Percentiles rank a stretch among this genome's conserved stretches.
Conservation (phyloP, 2,797 vertebrate genomes). For the Tachyglossus aculeatus region DNA sequence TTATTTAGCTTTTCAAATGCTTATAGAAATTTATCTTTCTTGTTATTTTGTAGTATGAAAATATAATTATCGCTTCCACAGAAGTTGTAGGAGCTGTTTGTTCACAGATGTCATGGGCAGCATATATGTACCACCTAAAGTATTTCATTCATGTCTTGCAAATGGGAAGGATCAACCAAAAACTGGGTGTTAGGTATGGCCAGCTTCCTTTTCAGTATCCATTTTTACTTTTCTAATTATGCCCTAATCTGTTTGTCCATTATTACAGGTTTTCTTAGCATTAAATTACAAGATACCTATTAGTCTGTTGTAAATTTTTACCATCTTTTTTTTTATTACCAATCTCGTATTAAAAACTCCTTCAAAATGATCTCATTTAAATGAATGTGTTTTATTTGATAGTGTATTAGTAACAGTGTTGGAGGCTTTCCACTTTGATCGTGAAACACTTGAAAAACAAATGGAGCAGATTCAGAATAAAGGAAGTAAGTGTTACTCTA, state of each 20-base stretch:
- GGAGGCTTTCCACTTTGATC: constrained; percentile 95
- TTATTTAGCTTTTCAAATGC: background rate
- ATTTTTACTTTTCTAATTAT: background rate
- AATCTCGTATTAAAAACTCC: background rate
- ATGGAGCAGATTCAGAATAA: constrained; percentile 80
- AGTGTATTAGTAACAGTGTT: constrained; percentile 91
- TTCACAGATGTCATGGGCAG: constrained; percentile 89
- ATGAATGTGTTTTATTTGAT: constrained; percentile 13
- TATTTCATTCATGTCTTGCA: constrained; percentile 92
- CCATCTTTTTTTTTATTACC: background rate
- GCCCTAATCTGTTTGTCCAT: no score
- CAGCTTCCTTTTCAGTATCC: background rate
- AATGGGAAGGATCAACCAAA: constrained; percentile 83
- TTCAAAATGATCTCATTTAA: background rate
- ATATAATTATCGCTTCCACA: constrained; percentile 87
- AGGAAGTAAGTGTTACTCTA: constrained; percentile 82
- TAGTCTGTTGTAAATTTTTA: no score
- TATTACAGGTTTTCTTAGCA: no score
- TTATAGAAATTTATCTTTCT: constrained; percentile 13
- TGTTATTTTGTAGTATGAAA: constrained; percentile 83
- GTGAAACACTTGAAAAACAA: constrained; percentile 86
- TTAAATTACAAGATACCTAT: no score
- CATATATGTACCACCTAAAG: constrained; percentile 91
- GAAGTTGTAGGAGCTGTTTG: constrained; percentile 93
- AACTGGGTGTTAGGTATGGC: constrained; percentile 89